Evolutionary conservation across 2,888 invertebrate genomes (phyloP).

Genomic region (Ennomos erosarius): DNA sequence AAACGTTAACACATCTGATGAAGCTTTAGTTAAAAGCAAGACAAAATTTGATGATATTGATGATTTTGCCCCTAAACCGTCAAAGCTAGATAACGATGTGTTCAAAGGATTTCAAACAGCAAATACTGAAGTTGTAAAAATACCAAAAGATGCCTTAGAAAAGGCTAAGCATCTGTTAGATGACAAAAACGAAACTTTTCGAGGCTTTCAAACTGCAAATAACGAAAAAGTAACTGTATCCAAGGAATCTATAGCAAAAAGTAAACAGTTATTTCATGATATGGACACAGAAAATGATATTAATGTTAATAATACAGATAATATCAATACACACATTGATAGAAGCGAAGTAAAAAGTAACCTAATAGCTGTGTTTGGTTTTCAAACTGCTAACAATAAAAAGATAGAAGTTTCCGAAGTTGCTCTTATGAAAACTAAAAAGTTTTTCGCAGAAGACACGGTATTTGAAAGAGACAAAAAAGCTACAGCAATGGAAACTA

Average conservation of each 20-base stretch:
- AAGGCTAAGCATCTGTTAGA: conserved; percentile 23
- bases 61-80: neutral
- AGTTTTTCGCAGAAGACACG: conserved; percentile 43
- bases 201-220: conserved; percentile 67
- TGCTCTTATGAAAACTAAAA: conserved; percentile 45
- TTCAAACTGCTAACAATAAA: conserved; percentile 42
- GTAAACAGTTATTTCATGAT: conserved; percentile 48
- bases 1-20: conserved; percentile 57
- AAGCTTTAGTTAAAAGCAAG: conserved; percentile 53
- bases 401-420: conserved; percentile 37
- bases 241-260: conserved; percentile 52
- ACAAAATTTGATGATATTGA: conserved; percentile 42
- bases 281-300: conserved; percentile 12
- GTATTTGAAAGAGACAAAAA: neutral
- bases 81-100: conserved; percentile 3
- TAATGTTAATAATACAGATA: conserved; percentile 16
- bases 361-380: conserved; percentile 9
- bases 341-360: neutral
- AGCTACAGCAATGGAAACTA: neutral
- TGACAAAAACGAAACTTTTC: conserved; percentile 19
- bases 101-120: conserved; percentile 44
- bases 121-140: conserved; percentile 19
- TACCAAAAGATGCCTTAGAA: conserved; percentile 25
- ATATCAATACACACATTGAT: neutral
- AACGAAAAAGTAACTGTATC: conserved; percentile 65